Evolutionary conservation across 2,797 vertebrate genomes (phyloP), one percentile per base, ranked within the genome.

Genomic region (Hippoglossus hippoglossus): DNA sequence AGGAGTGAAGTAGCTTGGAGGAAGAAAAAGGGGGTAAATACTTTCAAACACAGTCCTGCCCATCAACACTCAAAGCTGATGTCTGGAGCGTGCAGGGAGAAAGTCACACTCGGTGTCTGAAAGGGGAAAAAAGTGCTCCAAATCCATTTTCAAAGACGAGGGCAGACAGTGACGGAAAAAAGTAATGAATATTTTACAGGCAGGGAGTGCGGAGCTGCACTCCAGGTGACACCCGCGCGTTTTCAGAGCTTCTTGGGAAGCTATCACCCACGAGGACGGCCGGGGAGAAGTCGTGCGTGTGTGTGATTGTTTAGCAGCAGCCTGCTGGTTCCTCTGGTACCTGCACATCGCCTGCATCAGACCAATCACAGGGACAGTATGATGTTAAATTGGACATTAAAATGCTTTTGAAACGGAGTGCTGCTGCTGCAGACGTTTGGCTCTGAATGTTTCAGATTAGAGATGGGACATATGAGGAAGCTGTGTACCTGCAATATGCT

Each of bases 141-240:
- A 89, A 89, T 84, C 81, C 75, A 87, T 90, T 49, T 86, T 89
- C 77, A 86, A 84, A 90, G 84, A 85, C 56, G 72, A 84, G 67
- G 75, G 78, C 66, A 89, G 87, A 90, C 80, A 81, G 81, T 80
- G 83, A 82, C 70, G 34, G 63, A 6, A 5, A 80, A 88, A 92
- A 91, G 87, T 90, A 87, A 93, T 94, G 91, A 93, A 94, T 94
- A 92, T 93, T 93, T 94, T 91, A 92, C 85, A 87, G 89, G 80
- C 83, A 44, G 75, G 65, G 82, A 79, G 85, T 64, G 70, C 67
- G 41, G 67, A 76, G 81, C 87, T 79, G 76, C 85, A 73, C 90
- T 87, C 73, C 74, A 77, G 87, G 89, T 91, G 88, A 87, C 83
- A 79, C 72, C 64, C 36, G 52, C 22, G 50, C 81, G 78, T 90